Base-by-base conservation (phyloP, 1,140 invertebrate genomes). In the Caenorhabditis inopinata region DNA sequence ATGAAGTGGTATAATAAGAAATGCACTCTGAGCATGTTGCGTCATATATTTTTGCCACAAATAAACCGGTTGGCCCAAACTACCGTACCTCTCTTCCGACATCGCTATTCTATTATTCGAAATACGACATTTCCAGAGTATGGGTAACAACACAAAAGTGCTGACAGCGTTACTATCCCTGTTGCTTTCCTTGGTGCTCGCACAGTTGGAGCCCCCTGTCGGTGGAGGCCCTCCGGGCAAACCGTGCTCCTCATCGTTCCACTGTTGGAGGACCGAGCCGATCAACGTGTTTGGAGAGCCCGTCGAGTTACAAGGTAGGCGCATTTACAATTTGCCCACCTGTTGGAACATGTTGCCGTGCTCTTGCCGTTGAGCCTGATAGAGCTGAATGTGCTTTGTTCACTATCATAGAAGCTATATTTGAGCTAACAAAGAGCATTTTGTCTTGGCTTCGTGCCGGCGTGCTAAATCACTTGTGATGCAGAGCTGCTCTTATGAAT, bases 231-330 rank as follows among this genome's bases (percentile, higher is more conserved):
- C 47, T 23, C 76, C 53, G 53, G 76, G 76, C 9, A 78, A 78
- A 46, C 49, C 49, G 53, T 78, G 76, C 51, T 21, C 35, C 25
- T 47, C 76, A 32, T 51, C 76, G 35, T 78, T 78, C 42, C 76
- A 78, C 21, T 78, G 76, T 18, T 78, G 76, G 76, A 62, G 76
- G 53, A 62, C 76, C 21, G 76, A 78, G 51, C 42, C 76, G 12
- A 42, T 78, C 53, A 42, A 78, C 25, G 18, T 35, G 18, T 78
- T 78, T 53, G 76, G 76, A 62, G 49, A 78, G 35, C 76, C 76
- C 35, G 25, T 78, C 35, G 47, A 42, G 16, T 32, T 38, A 18
- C 32, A 68, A 68, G 32, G 58, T 68, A 42, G 25, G 27, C n/a
- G 7, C 12, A 2, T 29, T 21, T 68, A 32, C 58, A 68, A 27